These are phyloP conservation scores for Aspidiotus destructor DNA, from an alignment of 2,888 invertebrate genomes.

Conservation along the genomic window DNA sequence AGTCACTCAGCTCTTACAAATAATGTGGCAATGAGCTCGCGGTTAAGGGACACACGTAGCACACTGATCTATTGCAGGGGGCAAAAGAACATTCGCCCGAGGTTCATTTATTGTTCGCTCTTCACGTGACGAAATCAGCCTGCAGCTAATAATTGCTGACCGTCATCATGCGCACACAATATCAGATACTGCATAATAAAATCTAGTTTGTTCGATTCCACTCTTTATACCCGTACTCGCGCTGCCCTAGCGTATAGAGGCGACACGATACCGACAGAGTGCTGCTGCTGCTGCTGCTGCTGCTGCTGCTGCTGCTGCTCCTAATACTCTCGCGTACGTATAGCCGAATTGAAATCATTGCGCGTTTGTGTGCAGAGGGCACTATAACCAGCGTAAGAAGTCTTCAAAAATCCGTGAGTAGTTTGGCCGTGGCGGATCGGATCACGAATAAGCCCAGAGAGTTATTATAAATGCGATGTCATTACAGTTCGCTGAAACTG, in stretches of 20 bases:
- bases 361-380: neutral
- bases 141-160: slow-evolving; percentile 30
- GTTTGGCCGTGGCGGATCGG: slow-evolving; percentile 31
- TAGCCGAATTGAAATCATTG: neutral
- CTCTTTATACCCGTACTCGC: neutral
- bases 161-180: neutral
- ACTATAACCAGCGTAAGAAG: slow-evolving; percentile 12
- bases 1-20: slow-evolving; percentile 10
- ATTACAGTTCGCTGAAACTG: slow-evolving; percentile 25
- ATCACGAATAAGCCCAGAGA: slow-evolving; percentile 31
- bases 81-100: slow-evolving; percentile 6
- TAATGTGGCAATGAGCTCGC: neutral
- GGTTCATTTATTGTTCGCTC: slow-evolving; percentile 32
- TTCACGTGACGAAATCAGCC: slow-evolving; percentile 31
- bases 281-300: slow-evolving; percentile 11
- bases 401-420: slow-evolving; percentile 32
- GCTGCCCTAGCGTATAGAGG: neutral
- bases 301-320: slow-evolving; percentile 8
- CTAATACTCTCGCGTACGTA: neutral
- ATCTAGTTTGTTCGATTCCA: slow-evolving; percentile 23
- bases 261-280: neutral
- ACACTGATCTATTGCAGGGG: slow-evolving; percentile 3
- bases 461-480: slow-evolving; percentile 33
- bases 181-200: slow-evolving; percentile 30
- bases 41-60: slow-evolving; percentile 14